Evolutionary conservation across 53 echinoderm and acorn worm species (phyloP), one percentile per base, ranked within the genome.

Genomic region (Glandiceps talaboti): DNA sequence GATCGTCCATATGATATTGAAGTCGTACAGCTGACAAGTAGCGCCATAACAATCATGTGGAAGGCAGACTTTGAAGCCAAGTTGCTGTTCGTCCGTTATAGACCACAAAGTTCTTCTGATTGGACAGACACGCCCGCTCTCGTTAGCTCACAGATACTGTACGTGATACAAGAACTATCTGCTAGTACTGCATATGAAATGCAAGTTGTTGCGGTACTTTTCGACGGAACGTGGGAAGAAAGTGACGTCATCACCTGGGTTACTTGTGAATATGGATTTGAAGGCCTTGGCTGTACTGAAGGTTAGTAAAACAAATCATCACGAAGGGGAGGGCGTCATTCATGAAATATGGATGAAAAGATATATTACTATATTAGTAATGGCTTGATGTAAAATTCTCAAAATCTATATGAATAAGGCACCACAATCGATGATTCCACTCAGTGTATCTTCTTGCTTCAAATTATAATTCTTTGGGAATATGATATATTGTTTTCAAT

Each of bases 81-180:
- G 64, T 6, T 12, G 20, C 6, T 20, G 20, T 12, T 45, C 6
- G 20, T 45, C 6, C 64, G 20, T 6, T 45, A 45, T 45, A 6
- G 64, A 45, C 6, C 6, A 20, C 20, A 6, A 45, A 20, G 64
- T 20, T 45, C 64, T 45, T 6, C 20, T 12, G 33, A 73, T 14
- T 94, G 94, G 94, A 84, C 74, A 27, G 33, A 30, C 1, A 84
- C 78, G 30, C 82, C 79, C 1, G 26, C 31, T 12, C 33, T 92
- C 30, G 86, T 84, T 26, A 88, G 91, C 25, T 79, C 82, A 32
- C 91, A 88, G 82, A 76, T 88, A n/a, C 79, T 94, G 33, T 94
- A 92, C 82, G 82, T 88, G 29, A 76, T 94, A 30, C 82, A 87
- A 74, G 90, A 31, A 64, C 85, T 94, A 82, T 32, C 31, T 32